These are phyloP conservation scores for Hyles vespertilio DNA, from an alignment of 1,140 invertebrate genomes.

Conservation along the genomic window DNA sequence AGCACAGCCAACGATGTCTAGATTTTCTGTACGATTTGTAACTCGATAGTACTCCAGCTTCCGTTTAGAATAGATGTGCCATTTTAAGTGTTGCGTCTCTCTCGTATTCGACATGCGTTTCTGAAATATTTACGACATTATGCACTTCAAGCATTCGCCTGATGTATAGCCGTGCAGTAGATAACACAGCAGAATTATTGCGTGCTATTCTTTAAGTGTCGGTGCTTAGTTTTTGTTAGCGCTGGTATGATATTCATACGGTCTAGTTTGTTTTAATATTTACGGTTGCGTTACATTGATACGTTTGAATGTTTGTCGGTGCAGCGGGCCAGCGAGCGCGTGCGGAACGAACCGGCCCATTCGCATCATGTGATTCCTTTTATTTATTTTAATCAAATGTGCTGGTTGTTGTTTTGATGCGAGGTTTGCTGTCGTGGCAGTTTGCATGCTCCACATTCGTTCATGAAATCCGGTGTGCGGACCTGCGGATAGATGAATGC, in stretches of 20 bases:
- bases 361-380: slow-evolving; percentile 57
- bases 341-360: slow-evolving; percentile 18
- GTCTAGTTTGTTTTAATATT: slow-evolving; percentile 29
- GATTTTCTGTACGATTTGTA: slow-evolving; percentile 70
- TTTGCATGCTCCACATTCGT: slow-evolving; percentile 63
- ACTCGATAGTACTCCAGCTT: slow-evolving; percentile 64
- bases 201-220: slow-evolving; percentile 14
- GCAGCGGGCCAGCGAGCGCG: slow-evolving; percentile 1
- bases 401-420: slow-evolving; percentile 65
- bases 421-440: slow-evolving; percentile 60
- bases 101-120: slow-evolving; percentile 56
- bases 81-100: slow-evolving; percentile 61
- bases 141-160: slow-evolving; percentile 32
- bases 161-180: slow-evolving; percentile 21
- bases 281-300: slow-evolving; percentile 31
- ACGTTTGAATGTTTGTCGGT: slow-evolving; percentile 35
- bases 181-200: slow-evolving; percentile 17
- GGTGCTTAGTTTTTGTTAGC: slow-evolving; percentile 15
- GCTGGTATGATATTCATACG: slow-evolving; percentile 19
- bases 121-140: slow-evolving; percentile 50
- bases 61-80: slow-evolving; percentile 69
- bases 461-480: slow-evolving; percentile 67
- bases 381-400: slow-evolving; percentile 74
- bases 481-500: slow-evolving; percentile 68
- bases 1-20: slow-evolving; percentile 63